Evolutionary conservation across 2,888 invertebrate genomes (phyloP), one percentile per base, ranked within the genome.

Genomic region (Eudasyphora cyanicolor): DNA sequence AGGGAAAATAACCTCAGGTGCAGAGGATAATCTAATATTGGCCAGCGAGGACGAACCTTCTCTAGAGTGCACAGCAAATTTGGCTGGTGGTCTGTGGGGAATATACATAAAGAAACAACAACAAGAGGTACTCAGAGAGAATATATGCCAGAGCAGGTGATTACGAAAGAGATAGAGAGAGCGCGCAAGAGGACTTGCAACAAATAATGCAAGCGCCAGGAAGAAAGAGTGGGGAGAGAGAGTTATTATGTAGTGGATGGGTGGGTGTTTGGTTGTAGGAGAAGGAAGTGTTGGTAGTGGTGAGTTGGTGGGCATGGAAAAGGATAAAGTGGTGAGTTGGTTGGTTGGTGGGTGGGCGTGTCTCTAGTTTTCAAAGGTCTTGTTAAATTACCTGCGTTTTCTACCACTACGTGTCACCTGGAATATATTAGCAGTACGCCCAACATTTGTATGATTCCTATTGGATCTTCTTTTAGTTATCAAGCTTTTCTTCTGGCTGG

Each of bases 371-470:
- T n/a, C n/a, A 45, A 45, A 7, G 24, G 10, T 67, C 2, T 35
- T 60, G 45, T 45, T 45, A 45, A 29, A 73, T 83, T 84, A 84
- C 84, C 84, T 84, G 78, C 84, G 84, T 35, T 81, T 84, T 38
- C 84, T 84, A 81, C 78, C 78, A 84, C 81, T 84, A 81, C 84
- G 84, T 19, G 81, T 76, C 24, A 84, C 71, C 27, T 84, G 83
- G 24, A 19, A 35, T 14, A 64, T n/a, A 35, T 21, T 64, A 76
- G n/a, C n/a, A n/a, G 71, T 35, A 17, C 60, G 78, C n/a, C n/a
- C 21, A 76, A 8, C n/a, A 51, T 60, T 73, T 24, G 38, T 12
- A 62, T 76, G 81, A 62, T 74, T 76, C n/a, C 84, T 81, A 73
- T 79, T 70, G 0, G 84, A 84, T 42, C 76, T 71, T 32, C 78